Conservation (phyloP, 2,888 invertebrate genomes). For the Dryobota labecula region DNA sequence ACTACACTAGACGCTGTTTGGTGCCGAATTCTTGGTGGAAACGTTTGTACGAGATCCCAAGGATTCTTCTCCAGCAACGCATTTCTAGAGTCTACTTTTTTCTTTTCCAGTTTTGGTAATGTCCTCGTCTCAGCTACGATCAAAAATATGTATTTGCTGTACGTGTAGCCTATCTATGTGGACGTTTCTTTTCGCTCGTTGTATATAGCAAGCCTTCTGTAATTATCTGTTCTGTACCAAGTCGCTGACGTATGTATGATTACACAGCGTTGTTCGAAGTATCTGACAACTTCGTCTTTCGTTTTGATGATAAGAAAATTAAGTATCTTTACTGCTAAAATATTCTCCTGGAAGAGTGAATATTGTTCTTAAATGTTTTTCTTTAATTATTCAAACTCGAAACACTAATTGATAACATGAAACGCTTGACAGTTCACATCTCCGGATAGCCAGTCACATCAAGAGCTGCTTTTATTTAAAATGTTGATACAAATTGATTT, state of each 20-base stretch:
- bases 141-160: not conserved
- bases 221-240: not conserved
- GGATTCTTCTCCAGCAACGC: too few species aligned
- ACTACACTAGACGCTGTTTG: too few species aligned
- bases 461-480: not conserved
- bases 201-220: not conserved
- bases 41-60: too few species aligned
- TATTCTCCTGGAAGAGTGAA: constrained; percentile 37
- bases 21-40: too few species aligned
- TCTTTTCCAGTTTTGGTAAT: too few species aligned
- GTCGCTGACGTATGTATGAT: constrained; percentile 58
- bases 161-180: not conserved
- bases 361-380: not conserved
- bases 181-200: not conserved
- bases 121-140: too few species aligned
- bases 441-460: not conserved
- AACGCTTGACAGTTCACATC: not conserved
- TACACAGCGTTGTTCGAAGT: constrained; percentile 51
- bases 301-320: constrained; percentile 60
- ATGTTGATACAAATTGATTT: not conserved
- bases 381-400: not conserved
- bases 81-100: too few species aligned
- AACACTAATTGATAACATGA: not conserved
- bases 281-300: constrained; percentile 58
- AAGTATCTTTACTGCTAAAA: constrained; percentile 48